phyloP scores from a whole-genome alignment of 1,140 invertebrate species.

The Spodoptera litura region DNA sequence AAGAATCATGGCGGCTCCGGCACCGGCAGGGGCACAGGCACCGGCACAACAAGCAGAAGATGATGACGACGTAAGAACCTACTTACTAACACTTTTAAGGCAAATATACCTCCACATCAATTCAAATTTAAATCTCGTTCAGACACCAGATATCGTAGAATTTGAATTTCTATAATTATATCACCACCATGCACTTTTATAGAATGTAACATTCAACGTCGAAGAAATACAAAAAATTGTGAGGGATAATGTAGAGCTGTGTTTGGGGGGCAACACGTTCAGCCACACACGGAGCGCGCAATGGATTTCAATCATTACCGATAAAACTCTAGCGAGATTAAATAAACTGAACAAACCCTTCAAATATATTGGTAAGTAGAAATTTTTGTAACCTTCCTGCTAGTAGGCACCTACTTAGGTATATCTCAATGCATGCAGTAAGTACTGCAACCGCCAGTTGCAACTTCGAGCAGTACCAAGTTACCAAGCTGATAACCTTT shows the following conservation, averaged over 20 bases:
- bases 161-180: background rate
- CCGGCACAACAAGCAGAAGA: no score
- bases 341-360: slow-evolving; percentile 81
- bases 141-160: background rate
- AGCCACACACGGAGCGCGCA: slow-evolving; percentile 75
- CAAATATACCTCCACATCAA: no score
- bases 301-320: slow-evolving; percentile 79
- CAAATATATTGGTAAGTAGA: slow-evolving; percentile 77
- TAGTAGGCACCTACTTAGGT: no score
- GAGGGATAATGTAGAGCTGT: slow-evolving; percentile 79
- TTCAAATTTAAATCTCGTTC: no score
- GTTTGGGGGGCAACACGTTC: slow-evolving; percentile 78
- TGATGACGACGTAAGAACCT: no score
- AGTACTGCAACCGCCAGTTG: no score
- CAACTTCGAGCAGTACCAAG: no score
- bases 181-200: slow-evolving; percentile 31
- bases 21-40: no score
- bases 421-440: no score
- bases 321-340: slow-evolving; percentile 73
- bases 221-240: slow-evolving; percentile 81
- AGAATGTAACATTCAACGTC: slow-evolving; percentile 77
- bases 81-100: no score
- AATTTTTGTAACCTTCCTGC: background rate
- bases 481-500: no score
- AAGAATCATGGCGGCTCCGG: no score